Evolutionary conservation across 2,888 invertebrate genomes (phyloP), one percentile per base, ranked within the genome.

Genomic region (Sipunculus nudus): DNA sequence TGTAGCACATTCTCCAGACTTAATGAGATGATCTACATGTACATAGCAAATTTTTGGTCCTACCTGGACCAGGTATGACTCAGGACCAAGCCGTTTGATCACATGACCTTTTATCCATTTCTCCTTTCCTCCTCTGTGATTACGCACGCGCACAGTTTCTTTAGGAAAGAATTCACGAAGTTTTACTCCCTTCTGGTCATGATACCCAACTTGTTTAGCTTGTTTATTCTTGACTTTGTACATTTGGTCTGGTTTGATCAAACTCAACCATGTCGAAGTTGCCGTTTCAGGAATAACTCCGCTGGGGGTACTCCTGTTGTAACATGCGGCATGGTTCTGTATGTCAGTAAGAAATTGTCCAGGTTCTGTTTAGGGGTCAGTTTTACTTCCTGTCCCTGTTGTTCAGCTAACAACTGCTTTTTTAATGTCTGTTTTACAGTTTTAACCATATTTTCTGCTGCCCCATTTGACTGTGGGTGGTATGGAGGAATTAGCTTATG

Each of bases 11-110:
- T n/a, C n/a, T n/a, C n/a, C n/a, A n/a, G n/a, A n/a, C n/a, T n/a
- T n/a, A n/a, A n/a, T n/a, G n/a, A n/a, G 46, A 46, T 52, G 52
- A 52, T 52, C 38, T 6, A 25, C 52, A 52, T 52, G 52, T 10
- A n/a, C 19, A 52, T 23, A 52, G 19, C 52, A 21, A n/a, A 35
- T 16, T 23, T n/a, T 39, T 21, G 39, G 25, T n/a, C 40, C 52
- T 4, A 52, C 25, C 13, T 25, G 19, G 25, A 52, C 52, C 26
- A 52, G 25, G 26, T 52, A 52, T 52, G 52, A 39, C 6, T 25
- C 13, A 23, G 52, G 52, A 26, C 52, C 52, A n/a, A 6, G 16
- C 19, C n/a, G n/a, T 21, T 35, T 32, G 8, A 49, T n/a, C 6
- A 49, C 35, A n/a, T 13, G 16, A 31, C 49, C 31, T 21, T 13